Evolutionary conservation across 2,797 vertebrate species (phyloP).

Genomic region (Moxostoma hubbsi): DNA sequence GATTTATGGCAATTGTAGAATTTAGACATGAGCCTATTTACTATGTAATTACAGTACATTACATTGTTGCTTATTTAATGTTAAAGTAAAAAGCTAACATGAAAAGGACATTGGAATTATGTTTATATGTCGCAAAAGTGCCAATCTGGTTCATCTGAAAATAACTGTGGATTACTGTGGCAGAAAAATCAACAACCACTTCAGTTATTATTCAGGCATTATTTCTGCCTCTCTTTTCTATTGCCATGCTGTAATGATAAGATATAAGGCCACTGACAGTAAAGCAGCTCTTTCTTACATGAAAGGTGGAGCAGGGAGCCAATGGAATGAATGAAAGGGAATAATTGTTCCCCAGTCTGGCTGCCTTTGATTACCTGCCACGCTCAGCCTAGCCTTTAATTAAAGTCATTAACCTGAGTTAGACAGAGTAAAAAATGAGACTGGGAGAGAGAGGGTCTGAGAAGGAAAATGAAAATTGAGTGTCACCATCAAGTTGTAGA

Average conservation of each 20-base stretch:
- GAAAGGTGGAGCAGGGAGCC: constrained; percentile 43
- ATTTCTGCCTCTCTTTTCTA: constrained; percentile 45
- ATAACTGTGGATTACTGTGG: constrained; percentile 22
- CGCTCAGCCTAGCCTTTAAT: constrained; percentile 70
- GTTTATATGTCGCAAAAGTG: not conserved
- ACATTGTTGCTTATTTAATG: too few relatives aligned
- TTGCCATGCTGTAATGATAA: constrained; percentile 46
- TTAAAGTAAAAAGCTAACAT: not conserved
- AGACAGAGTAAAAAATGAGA: constrained; percentile 26
- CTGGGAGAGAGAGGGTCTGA: constrained; percentile 19
- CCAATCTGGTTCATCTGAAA: not conserved
- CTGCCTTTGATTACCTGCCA: constrained; percentile 60
- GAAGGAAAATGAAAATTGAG: constrained; percentile 4
- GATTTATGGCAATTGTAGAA: not conserved
- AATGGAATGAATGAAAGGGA: constrained; percentile 74
- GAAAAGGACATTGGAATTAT: constrained; percentile 1
- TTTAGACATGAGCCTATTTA: not conserved
- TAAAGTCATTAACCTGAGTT: constrained; percentile 72
- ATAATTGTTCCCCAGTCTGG: constrained; percentile 69
- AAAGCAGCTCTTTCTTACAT: constrained; percentile 58
- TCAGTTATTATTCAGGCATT: too few relatives aligned
- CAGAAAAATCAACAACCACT: constrained; percentile 44
- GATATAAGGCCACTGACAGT: constrained; percentile 59
- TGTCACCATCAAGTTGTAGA: not conserved
- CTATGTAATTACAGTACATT: not conserved